Conservation (phyloP, 64 coral and sea anemone species). For the Pachyseris speciosa region DNA sequence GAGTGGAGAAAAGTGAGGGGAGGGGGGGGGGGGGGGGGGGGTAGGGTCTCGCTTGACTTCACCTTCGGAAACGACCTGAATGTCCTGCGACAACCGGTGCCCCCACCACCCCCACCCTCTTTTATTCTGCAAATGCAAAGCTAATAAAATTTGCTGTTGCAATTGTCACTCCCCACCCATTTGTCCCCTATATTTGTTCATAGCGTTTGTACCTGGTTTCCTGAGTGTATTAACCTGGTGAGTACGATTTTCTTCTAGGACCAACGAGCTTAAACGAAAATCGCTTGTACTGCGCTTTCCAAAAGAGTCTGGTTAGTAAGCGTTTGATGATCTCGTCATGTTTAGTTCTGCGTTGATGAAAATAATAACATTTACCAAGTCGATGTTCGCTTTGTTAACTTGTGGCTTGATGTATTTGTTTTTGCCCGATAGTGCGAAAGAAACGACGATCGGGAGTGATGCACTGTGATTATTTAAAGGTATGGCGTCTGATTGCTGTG, state of each 20-base stretch:
- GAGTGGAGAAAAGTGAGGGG: too few relatives aligned
- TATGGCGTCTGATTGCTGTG: neutral
- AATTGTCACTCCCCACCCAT: too few relatives aligned
- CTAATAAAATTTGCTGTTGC: too few relatives aligned
- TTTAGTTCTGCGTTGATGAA: neutral
- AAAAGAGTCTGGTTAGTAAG: slow-evolving; percentile 88
- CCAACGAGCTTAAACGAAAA: slow-evolving; percentile 96
- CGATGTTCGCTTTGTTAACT: neutral
- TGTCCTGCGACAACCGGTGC: too few relatives aligned
- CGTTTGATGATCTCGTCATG: neutral
- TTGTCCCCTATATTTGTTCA: too few relatives aligned
- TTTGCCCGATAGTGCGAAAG: slow-evolving; percentile 73
- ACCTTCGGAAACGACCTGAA: too few relatives aligned
- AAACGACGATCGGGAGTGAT: slow-evolving; percentile 93
- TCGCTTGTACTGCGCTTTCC: slow-evolving; percentile 93
- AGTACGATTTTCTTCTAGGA: slow-evolving; percentile 45
- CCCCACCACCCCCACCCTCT: too few relatives aligned
- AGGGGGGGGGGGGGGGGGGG: too few relatives aligned
- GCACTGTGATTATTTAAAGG: slow-evolving; percentile 98
- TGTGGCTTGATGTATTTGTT: neutral
- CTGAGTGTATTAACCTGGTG: neutral
- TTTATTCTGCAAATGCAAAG: too few relatives aligned
- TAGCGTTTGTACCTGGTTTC: too few relatives aligned
- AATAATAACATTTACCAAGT: neutral
- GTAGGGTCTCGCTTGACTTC: too few relatives aligned